These are phyloP conservation scores for Takifugu rubripes DNA, from an alignment of 2,797 vertebrate genomes.

Conservation along the genomic window DNA sequence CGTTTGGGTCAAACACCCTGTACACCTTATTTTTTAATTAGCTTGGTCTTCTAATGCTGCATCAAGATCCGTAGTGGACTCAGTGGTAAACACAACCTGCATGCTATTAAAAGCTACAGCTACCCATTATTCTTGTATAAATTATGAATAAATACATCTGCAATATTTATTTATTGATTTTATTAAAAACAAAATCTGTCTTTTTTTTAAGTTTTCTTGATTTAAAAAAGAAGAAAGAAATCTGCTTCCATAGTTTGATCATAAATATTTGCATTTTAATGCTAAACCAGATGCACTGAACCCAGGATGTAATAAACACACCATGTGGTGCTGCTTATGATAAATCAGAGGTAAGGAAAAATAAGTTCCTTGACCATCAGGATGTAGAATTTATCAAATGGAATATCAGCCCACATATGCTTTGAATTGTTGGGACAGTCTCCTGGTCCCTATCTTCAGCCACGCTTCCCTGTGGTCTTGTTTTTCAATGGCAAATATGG, in stretches of 20 bases:
- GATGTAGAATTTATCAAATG: conserved; percentile 63
- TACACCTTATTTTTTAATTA: conserved; percentile 38
- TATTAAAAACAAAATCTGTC: not conserved
- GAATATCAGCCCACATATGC: conserved; percentile 61
- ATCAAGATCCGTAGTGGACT: conserved; percentile 1
- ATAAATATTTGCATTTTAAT: conserved; percentile 14
- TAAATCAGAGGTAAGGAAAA: no score
- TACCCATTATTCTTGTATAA: not conserved
- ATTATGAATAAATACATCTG: not conserved
- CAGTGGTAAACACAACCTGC: not conserved
- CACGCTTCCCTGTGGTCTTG: conserved; percentile 55
- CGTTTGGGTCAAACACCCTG: conserved; percentile 39
- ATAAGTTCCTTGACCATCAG: not conserved
- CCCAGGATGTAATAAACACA: conserved; percentile 39
- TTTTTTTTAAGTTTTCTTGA: not conserved
- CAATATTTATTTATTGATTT: no score
- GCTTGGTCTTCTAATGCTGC: conserved; percentile 22
- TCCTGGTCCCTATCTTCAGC: conserved; percentile 64
- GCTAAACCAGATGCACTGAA: conserved; percentile 29
- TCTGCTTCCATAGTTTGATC: no score
- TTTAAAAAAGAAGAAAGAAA: no score
- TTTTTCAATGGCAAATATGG: conserved; percentile 61
- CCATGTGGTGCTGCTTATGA: conserved; percentile 48
- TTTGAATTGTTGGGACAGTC: conserved; percentile 48
- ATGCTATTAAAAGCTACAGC: not conserved